Evolutionary conservation across 2,888 invertebrate species (phyloP).

Genomic region (Diachrysia chrysitis): DNA sequence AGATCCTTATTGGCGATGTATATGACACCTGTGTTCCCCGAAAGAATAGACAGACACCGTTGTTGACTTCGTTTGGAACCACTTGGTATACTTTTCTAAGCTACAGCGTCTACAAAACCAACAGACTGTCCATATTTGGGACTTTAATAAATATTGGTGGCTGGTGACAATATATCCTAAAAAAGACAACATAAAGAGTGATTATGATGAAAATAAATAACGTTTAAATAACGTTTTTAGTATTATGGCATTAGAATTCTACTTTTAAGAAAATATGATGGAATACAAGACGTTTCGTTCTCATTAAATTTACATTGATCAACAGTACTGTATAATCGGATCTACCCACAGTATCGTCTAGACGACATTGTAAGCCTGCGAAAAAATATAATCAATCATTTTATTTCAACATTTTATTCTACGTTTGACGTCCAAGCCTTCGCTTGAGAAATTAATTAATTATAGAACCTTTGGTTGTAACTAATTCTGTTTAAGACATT

Average conservation of each 20-base stretch:
- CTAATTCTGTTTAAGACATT: constrained; percentile 49
- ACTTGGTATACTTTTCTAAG: background rate
- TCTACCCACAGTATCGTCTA: constrained; percentile 48
- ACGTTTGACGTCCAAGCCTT: constrained; percentile 22
- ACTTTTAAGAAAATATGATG: background rate
- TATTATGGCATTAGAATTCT: no score
- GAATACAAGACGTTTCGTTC: background rate
- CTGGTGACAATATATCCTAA: background rate
- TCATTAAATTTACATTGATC: constrained; percentile 22
- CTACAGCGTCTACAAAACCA: background rate
- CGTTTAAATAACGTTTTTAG: background rate
- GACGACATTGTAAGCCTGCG: constrained; percentile 34
- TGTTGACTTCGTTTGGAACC: background rate
- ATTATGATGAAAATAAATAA: background rate
- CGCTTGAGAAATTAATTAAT: constrained; percentile 46
- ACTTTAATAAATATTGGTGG: background rate
- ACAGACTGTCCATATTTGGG: background rate
- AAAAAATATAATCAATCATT: constrained; percentile 53
- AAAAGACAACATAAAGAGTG: background rate
- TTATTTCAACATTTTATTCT: constrained; percentile 36
- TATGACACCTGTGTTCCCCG: constrained; percentile 1
- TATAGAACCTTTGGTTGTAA: constrained; percentile 41
- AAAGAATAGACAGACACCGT: background rate
- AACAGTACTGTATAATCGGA: constrained; percentile 47
- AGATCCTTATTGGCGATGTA: background rate